Evolutionary conservation across 2,888 invertebrate species (phyloP), one percentile per base, ranked within the genome.

Genomic region (Endomychus coccineus): DNA sequence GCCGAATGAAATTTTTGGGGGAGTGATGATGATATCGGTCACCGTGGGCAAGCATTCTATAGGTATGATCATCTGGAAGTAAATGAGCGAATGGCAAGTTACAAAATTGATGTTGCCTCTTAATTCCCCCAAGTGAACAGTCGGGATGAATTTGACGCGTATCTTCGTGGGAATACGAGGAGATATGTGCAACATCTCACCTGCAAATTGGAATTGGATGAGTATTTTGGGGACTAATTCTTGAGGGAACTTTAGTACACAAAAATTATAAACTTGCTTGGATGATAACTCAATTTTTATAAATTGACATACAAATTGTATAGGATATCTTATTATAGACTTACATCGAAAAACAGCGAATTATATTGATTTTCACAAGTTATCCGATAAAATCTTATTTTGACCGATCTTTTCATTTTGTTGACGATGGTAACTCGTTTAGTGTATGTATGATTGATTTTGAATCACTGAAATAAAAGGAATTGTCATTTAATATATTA

Each of bases 101-200:
- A 48, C 16, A 22, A 50, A 50, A 9, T 43, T 39, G 9, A 48
- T 28, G 3, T 29, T 22, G 5, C 48, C 51, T 11, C 36, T 30
- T 3, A 40, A 31, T 2, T 28, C 7, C 3, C 27, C 31, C 2
- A 28, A 13, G 5, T 40, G 10, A 1, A 36, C 14, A 4, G 30
- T 24, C 2, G 51, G 44, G 3, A 25, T 25, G 27, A 51, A 48
- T 12, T 32, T 44, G n/a, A 51, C 22, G 1, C 27, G 34, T 4
- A 47, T n/a, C 9, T 21, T 17, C 2, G 48, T 39, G 2, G 35
- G 31, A 16, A 50, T 24, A 5, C 51, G 50, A 3, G 50, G 47
- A n/a, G n/a, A n/a, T n/a, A n/a, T n/a, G n/a, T n/a, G n/a, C n/a
- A n/a, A n/a, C n/a, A n/a, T n/a, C n/a, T n/a, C n/a, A n/a, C n/a